Base-by-base conservation (phyloP, 2,797 vertebrate genomes). In the Pagetopsis macropterus region DNA sequence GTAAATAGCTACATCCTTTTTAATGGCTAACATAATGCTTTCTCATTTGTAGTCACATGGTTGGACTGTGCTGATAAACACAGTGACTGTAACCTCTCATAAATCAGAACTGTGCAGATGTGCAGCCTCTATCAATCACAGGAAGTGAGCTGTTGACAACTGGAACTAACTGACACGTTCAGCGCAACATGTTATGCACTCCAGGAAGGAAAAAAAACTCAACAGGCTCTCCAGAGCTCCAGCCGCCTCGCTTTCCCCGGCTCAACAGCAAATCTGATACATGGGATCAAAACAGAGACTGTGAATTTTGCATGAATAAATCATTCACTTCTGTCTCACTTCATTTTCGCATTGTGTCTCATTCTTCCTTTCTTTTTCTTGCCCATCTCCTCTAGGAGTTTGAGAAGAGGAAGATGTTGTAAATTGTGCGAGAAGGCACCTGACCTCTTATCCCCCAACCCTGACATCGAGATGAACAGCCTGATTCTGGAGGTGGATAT, bases 331-430 rank as follows among this genome's bases (percentile, higher is more conserved):
- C 78, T 76, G 41, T 78, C 75, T 72, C 88, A 79, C 69, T 71
- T 69, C 89, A 68, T 79, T 66, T 84, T 75, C 4, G 78, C 33
- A 2, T 61, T 49, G 40, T 71, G 59, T 73, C 55, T 77, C 21
- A 37, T 79, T 73, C 72, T 86, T 73, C 64, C 76, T 65, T 66
- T 50, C 57, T 69, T 51, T 86, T 58, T 84, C 45, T 80, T 77
- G 82, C 89, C 78, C 73, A 5, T 84, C 64, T 80, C 77, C 75
- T 67, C 62, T 90, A 99, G 98, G 98, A 99, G 88, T 99, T 99
- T 87, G 98, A 99, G 93, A 99, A 99, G 92, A 97, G 96, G 94
- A 99, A 98, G 93, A 92, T 99, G 95, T 93, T 99, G 79, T 99
- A 93, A 96, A 90, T 82, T 82, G 70, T 59, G 70, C 51, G 23